Evolutionary conservation across 2,113 vertebrate genomes (phyloP), one percentile per base, ranked within the genome.

Genomic region (Chinchilla lanigera): DNA sequence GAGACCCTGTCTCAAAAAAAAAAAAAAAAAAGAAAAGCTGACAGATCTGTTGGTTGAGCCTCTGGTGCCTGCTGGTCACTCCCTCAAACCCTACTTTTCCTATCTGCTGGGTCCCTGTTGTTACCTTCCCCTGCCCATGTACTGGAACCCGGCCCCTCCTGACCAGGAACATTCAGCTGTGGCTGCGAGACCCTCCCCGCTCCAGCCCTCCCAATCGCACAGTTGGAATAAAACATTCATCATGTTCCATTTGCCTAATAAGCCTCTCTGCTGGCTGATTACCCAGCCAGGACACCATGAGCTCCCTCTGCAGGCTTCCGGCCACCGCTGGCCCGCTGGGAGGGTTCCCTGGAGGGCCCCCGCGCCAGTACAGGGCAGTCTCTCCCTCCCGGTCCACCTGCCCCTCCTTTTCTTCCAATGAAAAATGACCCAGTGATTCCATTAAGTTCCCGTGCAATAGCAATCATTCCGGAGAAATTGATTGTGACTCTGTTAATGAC

Each of bases 401-500:
- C 44, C 71, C n/a, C 44, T 30, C 67, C 85, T 69, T 77, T 56
- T 26, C 38, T 11, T 13, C 56, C 11, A 24, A 60, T 95, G 90
- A 97, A 95, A 96, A 94, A 97, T 86, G 96, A 81, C 88, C 26
- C 9, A 50, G 61, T 88, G 85, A 86, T 86, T 97, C 94, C 94
- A 96, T 96, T 94, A 97, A 94, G 95, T 89, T 96, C 92, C 50
- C 52, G 85, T 52, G 77, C 93, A 80, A 77, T 52, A 84, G 84
- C 93, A 83, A 91, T 94, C 96, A 77, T 94, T 75, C 90, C 90
- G 71, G 78, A 90, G 83, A 95, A 97, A 96, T 86, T 92, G 95
- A 95, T 96, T 95, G 96, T 73, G 85, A 96, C 92, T 93, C 65
- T 81, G 78, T 90, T 96, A 96, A 95, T 91, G 97, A 96, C 94